Evolutionary conservation across 2,797 vertebrate species (phyloP).

Genomic region (Hydrolagus colliei): DNA sequence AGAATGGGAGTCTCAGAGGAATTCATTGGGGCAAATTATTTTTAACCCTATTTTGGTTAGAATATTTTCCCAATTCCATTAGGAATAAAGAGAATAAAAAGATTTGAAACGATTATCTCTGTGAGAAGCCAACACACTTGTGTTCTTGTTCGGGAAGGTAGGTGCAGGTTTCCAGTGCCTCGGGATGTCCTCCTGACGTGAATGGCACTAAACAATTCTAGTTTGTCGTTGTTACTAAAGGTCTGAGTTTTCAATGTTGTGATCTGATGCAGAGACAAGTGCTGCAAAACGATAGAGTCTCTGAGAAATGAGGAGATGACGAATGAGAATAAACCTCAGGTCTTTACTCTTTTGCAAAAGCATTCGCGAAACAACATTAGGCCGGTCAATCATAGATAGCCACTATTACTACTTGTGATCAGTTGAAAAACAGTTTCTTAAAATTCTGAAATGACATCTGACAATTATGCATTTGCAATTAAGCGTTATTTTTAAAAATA

Average conservation of each 20-base stretch:
- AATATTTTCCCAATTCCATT: too few relatives aligned
- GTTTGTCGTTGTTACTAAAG: too few relatives aligned
- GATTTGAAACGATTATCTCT: too few relatives aligned
- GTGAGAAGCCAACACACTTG: too few relatives aligned
- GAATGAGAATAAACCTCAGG: background rate
- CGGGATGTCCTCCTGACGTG: too few relatives aligned
- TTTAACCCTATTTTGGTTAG: too few relatives aligned
- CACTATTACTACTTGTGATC: background rate
- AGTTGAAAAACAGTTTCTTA: conserved; percentile 16
- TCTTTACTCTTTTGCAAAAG: conserved; percentile 26
- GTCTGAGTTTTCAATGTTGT: background rate
- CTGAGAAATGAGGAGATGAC: background rate
- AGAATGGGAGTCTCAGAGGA: too few relatives aligned
- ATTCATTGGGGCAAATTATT: too few relatives aligned
- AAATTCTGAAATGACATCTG: conserved; percentile 22
- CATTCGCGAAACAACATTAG: conserved; percentile 12
- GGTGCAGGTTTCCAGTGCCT: too few relatives aligned
- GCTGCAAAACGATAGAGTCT: background rate
- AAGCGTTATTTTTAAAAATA: conserved; percentile 1
- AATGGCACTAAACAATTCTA: too few relatives aligned
- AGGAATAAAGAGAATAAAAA: too few relatives aligned
- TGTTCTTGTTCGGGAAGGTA: too few relatives aligned
- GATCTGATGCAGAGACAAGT: background rate
- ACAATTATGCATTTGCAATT: conserved; percentile 7
- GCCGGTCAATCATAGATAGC: background rate